phyloP scores from a whole-genome alignment of 2,797 vertebrate genomes.

The Acanthopagrus latus region DNA sequence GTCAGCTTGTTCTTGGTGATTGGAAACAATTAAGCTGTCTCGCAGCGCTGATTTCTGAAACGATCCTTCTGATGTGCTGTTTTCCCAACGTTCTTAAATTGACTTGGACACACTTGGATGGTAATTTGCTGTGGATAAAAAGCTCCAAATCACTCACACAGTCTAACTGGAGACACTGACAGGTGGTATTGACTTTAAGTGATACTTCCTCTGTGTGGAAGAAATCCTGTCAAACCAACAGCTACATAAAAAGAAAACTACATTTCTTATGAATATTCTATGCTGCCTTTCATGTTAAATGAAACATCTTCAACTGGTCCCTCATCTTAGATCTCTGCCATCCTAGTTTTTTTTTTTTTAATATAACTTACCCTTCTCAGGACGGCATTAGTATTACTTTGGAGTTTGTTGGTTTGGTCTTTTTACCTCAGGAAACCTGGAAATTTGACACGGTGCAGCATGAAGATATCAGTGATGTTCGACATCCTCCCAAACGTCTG shows the following conservation, averaged over 20 bases:
- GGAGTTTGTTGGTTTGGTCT: not conserved
- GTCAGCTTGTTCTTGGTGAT: constrained; percentile 33
- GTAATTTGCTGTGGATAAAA: constrained; percentile 39
- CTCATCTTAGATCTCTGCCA: not conserved
- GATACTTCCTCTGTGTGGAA: constrained; percentile 3
- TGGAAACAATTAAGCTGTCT: constrained; percentile 33
- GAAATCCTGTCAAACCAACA: constrained; percentile 33
- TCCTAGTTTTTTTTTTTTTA: not conserved
- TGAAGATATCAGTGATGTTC: constrained; percentile 14
- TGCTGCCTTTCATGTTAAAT: constrained; percentile 23
- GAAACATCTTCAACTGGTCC: constrained; percentile 16
- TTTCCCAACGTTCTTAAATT: constrained; percentile 1
- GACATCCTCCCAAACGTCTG: not conserved
- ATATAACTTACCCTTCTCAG: constrained; percentile 37
- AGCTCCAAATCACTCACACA: constrained; percentile 25
- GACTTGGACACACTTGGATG: constrained; percentile 31
- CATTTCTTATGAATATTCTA: constrained; percentile 23
- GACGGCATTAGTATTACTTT: constrained; percentile 21
- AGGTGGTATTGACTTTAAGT: constrained; percentile 16
- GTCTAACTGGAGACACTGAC: constrained; percentile 19
- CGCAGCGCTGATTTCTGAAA: constrained; percentile 21
- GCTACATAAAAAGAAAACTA: constrained; percentile 14
- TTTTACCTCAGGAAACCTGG: constrained; percentile 21
- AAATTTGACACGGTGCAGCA: constrained; percentile 9
- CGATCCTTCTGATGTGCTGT: not conserved